Evolutionary conservation across 1,140 invertebrate species (phyloP), one percentile per base, ranked within the genome.

Genomic region (Argopecten irradians): DNA sequence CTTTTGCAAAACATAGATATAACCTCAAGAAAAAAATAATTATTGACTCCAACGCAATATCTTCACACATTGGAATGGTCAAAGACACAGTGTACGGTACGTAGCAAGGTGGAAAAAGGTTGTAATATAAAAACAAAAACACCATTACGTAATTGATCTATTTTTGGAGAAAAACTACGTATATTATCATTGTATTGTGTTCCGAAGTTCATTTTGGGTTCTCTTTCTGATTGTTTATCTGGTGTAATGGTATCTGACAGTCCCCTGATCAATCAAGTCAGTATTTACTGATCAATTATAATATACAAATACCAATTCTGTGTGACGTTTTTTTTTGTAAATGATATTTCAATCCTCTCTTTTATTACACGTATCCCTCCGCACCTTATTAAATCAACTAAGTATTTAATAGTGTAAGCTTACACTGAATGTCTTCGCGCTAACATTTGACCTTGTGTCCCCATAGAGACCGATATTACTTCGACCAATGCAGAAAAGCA

Each of bases 261-360:
- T 71, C 55, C 55, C 55, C n/a, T 71, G 55, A 71, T 71, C 55
- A 28, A 71, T 71, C 55, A 71, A n/a, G n/a, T 28, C 55, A 71
- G 28, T n/a, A 28, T 71, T 71, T 11, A 71, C 55, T 71, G 55
- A 71, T 71, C 55, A 7, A 22, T 71, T 71, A 71, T 8, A 71
- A 71, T 16, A 71, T 71, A 71, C 5, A n/a, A 71, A 71, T 22
- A 71, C 22, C n/a, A 28, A n/a, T n/a, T 71, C n/a, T 28, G 55
- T 71, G 55, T 1, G 55, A 71, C 22, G n/a, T 71, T 28, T 28
- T 71, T 28, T 28, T n/a, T 71, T 28, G 55, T 71, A 71, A 71
- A 71, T 28, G n/a, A 71, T 71, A 71, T 71, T 71, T 11, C 28
- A 28, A n/a, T 28, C 55, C n/a, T 71, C 55, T 22, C 13, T 71